Evolutionary conservation across 2,797 vertebrate species (phyloP), one percentile per base, ranked within the genome.

Genomic region (Tangara arthus): DNA sequence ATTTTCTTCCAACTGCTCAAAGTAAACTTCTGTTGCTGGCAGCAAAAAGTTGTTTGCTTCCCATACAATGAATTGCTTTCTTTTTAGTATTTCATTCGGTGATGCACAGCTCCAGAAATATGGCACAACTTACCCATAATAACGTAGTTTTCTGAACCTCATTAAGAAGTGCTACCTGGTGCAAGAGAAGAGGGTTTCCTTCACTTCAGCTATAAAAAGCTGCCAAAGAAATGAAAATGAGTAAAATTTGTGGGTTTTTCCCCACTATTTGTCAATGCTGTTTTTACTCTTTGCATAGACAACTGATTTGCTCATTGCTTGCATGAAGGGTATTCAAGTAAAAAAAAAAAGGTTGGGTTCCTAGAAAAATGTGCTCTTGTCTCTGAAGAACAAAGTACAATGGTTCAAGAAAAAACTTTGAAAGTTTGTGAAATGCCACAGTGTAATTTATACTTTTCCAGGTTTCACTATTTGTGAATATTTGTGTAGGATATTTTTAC

Each of bases 271-370:
- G 88, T 95, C 92, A 94, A 21, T 75, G 70, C 60, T 96, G 56
- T 55, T 93, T 97, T 94, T 96, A 73, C 35, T 96, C 87, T 93
- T 78, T 95, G 53, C 72, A 1, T 61, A 95, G 96, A 89, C 82
- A 95, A 78, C 88, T 96, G 91, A 97, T 97, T 96, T 97, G 83
- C 75, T 96, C 5, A 0, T 94, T 95, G 64, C 93, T 96, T 82
- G 82, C 90, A 92, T 89, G 72, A 95, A 95, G 92, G 85, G 81
- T 92, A 93, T 93, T 96, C 56, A 92, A 97, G 84, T 92, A 34
- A 94, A 68, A 97, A 95, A 94, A 94, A 69, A 69, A 85, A 65
- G 76, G 83, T 93, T 23, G 12, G 87, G 80, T 97, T 96, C 65
- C 89, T 86, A 94, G 89, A 71, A 92, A 80, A 96, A 96, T 70